phyloP scores from a whole-genome alignment of 2,888 invertebrate genomes.

The Protodeltote pygarga region DNA sequence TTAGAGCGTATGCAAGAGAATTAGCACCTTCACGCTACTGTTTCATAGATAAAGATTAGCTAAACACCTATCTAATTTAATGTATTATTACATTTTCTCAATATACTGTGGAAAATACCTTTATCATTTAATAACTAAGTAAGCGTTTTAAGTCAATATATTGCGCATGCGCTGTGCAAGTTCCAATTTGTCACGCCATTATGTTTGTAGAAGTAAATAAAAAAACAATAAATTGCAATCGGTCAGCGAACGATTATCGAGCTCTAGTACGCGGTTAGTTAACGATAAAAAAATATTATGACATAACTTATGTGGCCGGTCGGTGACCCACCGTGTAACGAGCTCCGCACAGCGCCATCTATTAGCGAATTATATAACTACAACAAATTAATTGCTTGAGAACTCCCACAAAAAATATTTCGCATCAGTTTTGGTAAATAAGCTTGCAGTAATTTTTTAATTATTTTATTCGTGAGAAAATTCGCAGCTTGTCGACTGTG shows the following conservation, averaged over 20 bases:
- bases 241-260: slow-evolving; percentile 72
- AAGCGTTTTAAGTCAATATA: slow-evolving; percentile 9
- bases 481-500: no score
- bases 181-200: slow-evolving; percentile 19
- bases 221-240: slow-evolving; percentile 64
- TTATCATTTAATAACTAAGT: slow-evolving; percentile 2
- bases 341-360: slow-evolving; percentile 66
- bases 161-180: not conserved
- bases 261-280: slow-evolving; percentile 44
- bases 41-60: no score
- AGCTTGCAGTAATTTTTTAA: not conserved
- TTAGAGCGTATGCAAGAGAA: no score
- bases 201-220: slow-evolving; percentile 41
- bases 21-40: no score
- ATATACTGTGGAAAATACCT: not conserved
- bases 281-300: slow-evolving; percentile 58
- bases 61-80: no score
- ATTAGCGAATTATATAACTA: slow-evolving; percentile 35
- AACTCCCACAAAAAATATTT: no score
- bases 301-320: slow-evolving; percentile 41
- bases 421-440: no score
- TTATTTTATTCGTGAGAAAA: not conserved
- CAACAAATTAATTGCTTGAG: slow-evolving; percentile 18
- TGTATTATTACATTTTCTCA: not conserved
- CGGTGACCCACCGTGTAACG: slow-evolving; percentile 38